Conservation (phyloP, 1,140 invertebrate genomes). For the Panagrolaimus sp. region DNA sequence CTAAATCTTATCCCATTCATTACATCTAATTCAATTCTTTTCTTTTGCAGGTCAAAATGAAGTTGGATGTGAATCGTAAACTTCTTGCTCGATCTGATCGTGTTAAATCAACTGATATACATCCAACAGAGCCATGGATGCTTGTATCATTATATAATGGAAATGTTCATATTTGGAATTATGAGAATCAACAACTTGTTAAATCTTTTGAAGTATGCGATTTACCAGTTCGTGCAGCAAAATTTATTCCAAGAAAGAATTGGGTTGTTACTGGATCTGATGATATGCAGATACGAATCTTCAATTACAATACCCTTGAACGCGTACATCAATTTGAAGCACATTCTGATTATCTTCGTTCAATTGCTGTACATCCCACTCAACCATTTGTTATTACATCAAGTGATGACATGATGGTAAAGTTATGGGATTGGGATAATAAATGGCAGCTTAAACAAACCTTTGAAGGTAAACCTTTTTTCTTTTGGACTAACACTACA, state of each 20-base stretch:
- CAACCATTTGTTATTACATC: conserved; percentile 93
- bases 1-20: too few species aligned
- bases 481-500: neutral
- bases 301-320: conserved; percentile 98
- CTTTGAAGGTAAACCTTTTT: conserved; percentile 70
- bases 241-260: conserved; percentile 93
- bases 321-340: conserved; percentile 91
- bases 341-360: conserved; percentile 94
- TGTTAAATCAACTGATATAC: conserved; percentile 94
- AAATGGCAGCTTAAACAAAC: conserved; percentile 92
- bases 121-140: conserved; percentile 96
- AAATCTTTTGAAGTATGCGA: conserved; percentile 92
- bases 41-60: too few species aligned
- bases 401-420: conserved; percentile 97
- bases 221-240: conserved; percentile 84
- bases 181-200: conserved; percentile 75
- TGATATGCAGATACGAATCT: conserved; percentile 76
- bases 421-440: conserved; percentile 99
- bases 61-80: conserved; percentile 94
- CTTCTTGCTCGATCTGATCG: conserved; percentile 91
- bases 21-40: too few species aligned
- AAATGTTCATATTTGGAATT: conserved; percentile 98
- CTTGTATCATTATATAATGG: conserved; percentile 94
- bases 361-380: conserved; percentile 91
- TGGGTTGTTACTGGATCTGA: conserved; percentile 94